A percentile compares a stretch with the other conserved stretches of the same genome.
These are phyloP conservation scores for Protobothrops mucrosquamatus DNA, from an alignment of 2,113 vertebrate species.

Conservation along the genomic window DNA sequence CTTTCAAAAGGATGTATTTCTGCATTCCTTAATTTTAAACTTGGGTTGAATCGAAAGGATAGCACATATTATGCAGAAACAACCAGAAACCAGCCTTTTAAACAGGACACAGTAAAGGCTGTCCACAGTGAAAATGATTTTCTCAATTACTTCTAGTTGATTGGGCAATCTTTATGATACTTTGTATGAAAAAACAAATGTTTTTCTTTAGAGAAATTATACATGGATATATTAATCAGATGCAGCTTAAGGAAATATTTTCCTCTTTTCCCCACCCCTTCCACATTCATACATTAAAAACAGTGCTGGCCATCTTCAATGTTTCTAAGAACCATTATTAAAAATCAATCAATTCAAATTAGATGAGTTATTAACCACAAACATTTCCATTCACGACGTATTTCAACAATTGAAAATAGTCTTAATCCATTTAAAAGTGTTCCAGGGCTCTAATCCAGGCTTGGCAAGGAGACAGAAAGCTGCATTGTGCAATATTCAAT, in stretches of 20 bases:
- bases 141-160: background rate
- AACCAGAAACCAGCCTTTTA: background rate
- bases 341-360: background rate
- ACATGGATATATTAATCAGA: background rate
- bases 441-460: background rate
- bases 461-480: background rate
- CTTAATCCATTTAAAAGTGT: background rate
- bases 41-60: background rate
- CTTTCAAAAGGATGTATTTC: background rate
- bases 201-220: background rate
- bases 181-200: background rate
- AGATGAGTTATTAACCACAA: background rate
- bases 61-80: background rate
- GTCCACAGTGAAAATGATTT: background rate
- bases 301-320: background rate
- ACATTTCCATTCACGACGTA: background rate
- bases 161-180: background rate
- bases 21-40: background rate
- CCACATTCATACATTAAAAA: background rate
- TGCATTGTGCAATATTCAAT: background rate
- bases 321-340: background rate
- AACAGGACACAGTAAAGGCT: background rate
- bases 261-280: background rate
- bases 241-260: background rate
- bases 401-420: background rate